Evolutionary conservation across 1,140 invertebrate species (phyloP).

Genomic region (Cotesia typhae): DNA sequence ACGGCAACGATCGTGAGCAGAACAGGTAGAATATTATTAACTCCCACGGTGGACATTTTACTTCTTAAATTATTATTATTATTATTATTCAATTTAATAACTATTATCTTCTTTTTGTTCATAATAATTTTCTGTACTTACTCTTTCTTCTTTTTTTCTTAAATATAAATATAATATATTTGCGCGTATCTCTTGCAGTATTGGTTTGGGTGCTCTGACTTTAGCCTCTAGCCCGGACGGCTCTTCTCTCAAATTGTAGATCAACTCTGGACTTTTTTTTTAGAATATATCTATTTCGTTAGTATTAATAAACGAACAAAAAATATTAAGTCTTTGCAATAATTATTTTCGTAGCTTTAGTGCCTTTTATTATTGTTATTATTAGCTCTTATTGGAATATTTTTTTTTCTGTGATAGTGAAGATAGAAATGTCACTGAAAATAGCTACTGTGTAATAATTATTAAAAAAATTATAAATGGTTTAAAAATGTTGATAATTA

Average conservation of each 20-base stretch:
- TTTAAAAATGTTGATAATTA: no score
- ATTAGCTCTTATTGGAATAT: background rate
- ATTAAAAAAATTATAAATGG: no score
- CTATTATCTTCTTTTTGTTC: constrained; percentile 13
- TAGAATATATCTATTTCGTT: constrained; percentile 30
- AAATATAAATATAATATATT: constrained; percentile 3
- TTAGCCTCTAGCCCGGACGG: constrained; percentile 15
- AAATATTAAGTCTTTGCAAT: background rate
- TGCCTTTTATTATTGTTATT: constrained; percentile 16
- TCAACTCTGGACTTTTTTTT: constrained; percentile 21
- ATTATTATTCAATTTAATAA: background rate
- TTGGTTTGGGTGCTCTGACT: constrained; percentile 34
- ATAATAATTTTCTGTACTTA: background rate
- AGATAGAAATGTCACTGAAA: no score
- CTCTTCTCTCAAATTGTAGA: constrained; percentile 23
- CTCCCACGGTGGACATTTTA: background rate
- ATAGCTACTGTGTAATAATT: no score
- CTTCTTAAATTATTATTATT: background rate
- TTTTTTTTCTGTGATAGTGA: no score
- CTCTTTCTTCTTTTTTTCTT: constrained; percentile 9
- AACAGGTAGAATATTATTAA: constrained; percentile 50
- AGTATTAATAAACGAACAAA: constrained; percentile 13
- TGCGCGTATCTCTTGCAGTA: constrained; percentile 27
- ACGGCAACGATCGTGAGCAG: constrained; percentile 57
- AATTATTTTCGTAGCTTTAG: constrained; percentile 12